Conservation (phyloP, 2,888 invertebrate genomes). For the Lamproptera curius region DNA sequence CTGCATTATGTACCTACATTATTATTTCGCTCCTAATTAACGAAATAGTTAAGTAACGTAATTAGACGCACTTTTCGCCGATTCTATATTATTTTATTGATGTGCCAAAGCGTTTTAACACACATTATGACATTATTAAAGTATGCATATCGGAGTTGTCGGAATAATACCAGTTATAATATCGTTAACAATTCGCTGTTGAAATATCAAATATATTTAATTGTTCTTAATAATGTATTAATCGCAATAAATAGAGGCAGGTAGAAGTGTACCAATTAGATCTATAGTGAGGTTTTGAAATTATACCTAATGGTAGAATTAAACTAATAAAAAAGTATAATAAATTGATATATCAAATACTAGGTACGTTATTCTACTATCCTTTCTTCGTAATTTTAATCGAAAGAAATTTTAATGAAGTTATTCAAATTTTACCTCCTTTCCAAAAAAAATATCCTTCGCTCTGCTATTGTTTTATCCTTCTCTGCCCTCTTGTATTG, state of each 20-base stretch:
- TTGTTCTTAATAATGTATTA: conserved; percentile 8
- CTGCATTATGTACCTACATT: too few species aligned
- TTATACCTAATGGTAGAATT: conserved; percentile 4
- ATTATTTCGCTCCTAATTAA: too few species aligned
- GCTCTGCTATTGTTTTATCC: neutral
- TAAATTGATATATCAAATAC: conserved; percentile 2
- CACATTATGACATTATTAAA: neutral
- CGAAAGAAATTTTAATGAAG: neutral
- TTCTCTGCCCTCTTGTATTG: conserved; percentile 9
- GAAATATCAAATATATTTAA: conserved; percentile 13
- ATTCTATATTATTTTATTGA: conserved; percentile 3
- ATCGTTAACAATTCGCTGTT: conserved; percentile 4
- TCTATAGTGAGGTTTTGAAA: conserved; percentile 8
- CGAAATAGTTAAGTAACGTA: too few species aligned
- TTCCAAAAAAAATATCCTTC: conserved; percentile 6
- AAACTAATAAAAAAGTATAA: neutral
- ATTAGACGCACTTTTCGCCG: too few species aligned
- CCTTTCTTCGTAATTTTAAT: neutral
- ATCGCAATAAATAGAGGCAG: conserved; percentile 9
- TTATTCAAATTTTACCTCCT: too few species aligned
- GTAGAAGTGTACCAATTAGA: conserved; percentile 18
- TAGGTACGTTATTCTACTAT: conserved; percentile 4
- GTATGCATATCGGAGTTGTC: conserved; percentile 15
- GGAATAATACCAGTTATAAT: too few species aligned
- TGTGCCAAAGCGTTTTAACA: conserved; percentile 18